Percentiles rank a stretch among this genome's conserved stretches.
phyloP scores from a whole-genome alignment of 2,797 vertebrate genomes.

The Sebastes alutus region DNA sequence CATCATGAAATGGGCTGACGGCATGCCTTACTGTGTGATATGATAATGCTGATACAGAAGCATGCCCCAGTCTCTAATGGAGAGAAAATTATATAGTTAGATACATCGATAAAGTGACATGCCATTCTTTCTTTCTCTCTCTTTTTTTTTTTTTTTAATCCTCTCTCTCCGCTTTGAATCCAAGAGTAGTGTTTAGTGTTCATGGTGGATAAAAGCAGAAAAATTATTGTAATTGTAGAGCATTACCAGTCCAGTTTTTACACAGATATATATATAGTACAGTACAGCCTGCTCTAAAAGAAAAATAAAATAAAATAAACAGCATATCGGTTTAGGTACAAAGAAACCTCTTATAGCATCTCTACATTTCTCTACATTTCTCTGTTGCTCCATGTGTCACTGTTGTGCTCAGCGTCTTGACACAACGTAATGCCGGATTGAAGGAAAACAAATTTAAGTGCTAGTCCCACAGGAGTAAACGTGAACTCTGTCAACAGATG shows the following conservation, averaged over 20 bases:
- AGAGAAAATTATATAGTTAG: constrained; percentile 73
- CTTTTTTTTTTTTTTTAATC: constrained; percentile 20
- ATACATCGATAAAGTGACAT: constrained; percentile 61
- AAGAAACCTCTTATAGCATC: not conserved
- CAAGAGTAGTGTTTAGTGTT: constrained; percentile 44
- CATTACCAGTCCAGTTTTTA: constrained; percentile 16
- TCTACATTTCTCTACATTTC: not conserved
- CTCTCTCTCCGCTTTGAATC: constrained; percentile 28
- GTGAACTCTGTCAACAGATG: constrained; percentile 79
- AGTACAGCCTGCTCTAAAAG: constrained; percentile 1
- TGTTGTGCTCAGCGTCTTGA: constrained; percentile 38
- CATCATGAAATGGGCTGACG: constrained; percentile 41
- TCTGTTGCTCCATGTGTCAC: constrained; percentile 43
- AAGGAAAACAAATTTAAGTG: constrained; percentile 65
- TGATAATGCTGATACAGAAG: constrained; percentile 66
- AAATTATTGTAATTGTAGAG: constrained; percentile 45
- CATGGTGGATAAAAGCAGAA: constrained; percentile 52
- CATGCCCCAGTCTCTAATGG: constrained; percentile 65
- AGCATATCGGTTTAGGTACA: not conserved
- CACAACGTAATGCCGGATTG: constrained; percentile 31
- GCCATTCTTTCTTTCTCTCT: constrained; percentile 39
- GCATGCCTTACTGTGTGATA: constrained; percentile 59
- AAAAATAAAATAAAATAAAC: not conserved
- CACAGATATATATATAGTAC: not conserved
- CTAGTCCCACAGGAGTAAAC: constrained; percentile 63